Evolutionary conservation across 2,113 vertebrate species (phyloP), one percentile per base, ranked within the genome.

Genomic region (Paratilapia polleni): DNA sequence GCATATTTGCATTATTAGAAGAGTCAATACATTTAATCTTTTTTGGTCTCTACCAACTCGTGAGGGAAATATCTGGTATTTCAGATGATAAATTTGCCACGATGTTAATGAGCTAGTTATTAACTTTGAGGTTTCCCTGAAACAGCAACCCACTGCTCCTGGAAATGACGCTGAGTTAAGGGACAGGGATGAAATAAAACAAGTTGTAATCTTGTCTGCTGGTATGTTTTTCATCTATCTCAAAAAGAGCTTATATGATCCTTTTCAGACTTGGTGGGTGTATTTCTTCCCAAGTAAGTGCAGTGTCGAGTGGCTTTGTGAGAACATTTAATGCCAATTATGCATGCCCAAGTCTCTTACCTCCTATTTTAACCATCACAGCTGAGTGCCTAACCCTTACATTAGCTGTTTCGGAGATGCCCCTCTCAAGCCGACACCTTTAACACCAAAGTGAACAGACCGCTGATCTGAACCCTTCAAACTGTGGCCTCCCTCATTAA

Each of bases 401-500:
- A 3, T 38, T 38, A 38, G 47, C 47, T 2, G 7, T 49, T 17
- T 49, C 7, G 15, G 47, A 49, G 41, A 68, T 28, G 64, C 43
- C 13, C 64, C 64, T 68, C 64, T 24, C 5, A 59, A 26, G 20
- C 11, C 10, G 12, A 26, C 24, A 28, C 58, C 4, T 36, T 68
- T 49, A 28, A 19, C 41, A 19, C 14, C 0, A 0, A 22, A 47
- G 38, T 3, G 4, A 68, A 26, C 2, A 22, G 14, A 47, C 22
- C 0, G 63, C n/a, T 1, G 1, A 8, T 26, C 0, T 26, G 64
- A 47, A 17, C 41, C 5, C 8, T 0, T 49, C 41, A 28, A 9
- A 1, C 22, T 47, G 22, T 28, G 41, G 64, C 64, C 41, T 28
- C 41, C 38, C 22, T 68, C 38, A 26, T 68, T 68, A 68, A 41